These are phyloP conservation scores for Cephus rjabovi DNA, from an alignment of 2,888 invertebrate genomes.

Conservation along the genomic window DNA sequence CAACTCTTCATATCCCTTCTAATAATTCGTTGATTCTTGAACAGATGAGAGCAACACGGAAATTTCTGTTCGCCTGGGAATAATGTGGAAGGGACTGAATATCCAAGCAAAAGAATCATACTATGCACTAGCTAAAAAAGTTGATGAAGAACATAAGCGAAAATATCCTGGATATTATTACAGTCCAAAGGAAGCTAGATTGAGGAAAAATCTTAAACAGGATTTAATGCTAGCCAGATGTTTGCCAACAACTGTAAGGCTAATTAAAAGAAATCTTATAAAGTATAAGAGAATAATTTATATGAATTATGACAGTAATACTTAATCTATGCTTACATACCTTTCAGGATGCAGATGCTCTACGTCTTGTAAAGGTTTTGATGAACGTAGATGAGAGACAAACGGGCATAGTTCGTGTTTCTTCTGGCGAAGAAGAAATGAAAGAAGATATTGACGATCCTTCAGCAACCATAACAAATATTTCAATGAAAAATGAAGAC, in stretches of 20 bases:
- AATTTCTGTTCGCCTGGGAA: constrained; percentile 67
- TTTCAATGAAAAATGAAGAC: not conserved
- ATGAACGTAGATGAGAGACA: constrained; percentile 26
- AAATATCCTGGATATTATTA: constrained; percentile 66
- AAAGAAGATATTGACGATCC: not conserved
- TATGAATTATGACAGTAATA: not conserved
- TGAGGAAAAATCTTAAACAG: constrained; percentile 52
- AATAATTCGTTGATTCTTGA: constrained; percentile 13
- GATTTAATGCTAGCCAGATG: constrained; percentile 25
- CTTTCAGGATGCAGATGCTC: constrained; percentile 29
- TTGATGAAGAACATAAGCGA: constrained; percentile 65
- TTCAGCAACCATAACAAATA: not conserved
- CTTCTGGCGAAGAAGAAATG: not conserved
- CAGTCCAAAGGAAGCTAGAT: constrained; percentile 64
- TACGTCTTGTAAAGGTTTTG: constrained; percentile 33
- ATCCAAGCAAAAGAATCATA: constrained; percentile 64
- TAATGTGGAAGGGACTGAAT: constrained; percentile 68
- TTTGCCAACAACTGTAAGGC: constrained; percentile 20
- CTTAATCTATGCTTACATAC: not conserved
- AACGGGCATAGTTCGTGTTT: not conserved
- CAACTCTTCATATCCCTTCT: not conserved
- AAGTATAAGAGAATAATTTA: not conserved
- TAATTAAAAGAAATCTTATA: not conserved
- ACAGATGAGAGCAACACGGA: constrained; percentile 67
- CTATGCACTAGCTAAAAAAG: constrained; percentile 63